Evolutionary conservation across 2,113 vertebrate species (phyloP).

Genomic region (Paratilapia polleni): DNA sequence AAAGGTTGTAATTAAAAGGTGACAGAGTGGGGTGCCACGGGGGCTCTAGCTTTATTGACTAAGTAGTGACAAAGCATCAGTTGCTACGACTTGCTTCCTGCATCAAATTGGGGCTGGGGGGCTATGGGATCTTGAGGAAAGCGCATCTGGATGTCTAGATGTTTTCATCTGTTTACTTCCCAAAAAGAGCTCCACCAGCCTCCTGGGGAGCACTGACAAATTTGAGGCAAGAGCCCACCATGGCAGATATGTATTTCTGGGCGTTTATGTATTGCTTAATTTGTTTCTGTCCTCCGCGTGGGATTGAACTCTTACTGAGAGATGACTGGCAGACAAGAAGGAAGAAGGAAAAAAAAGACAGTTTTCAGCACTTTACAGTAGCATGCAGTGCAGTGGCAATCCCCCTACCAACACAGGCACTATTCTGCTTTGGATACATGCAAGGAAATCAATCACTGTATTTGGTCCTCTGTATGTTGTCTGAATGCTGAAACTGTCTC

Average conservation of each 20-base stretch:
- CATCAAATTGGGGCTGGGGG: background rate
- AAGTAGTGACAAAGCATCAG: slow-evolving; percentile 62
- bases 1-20: slow-evolving; percentile 79
- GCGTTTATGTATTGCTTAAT: slow-evolving; percentile 63
- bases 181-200: slow-evolving; percentile 23
- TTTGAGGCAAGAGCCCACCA: slow-evolving; percentile 28
- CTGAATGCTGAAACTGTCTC: slow-evolving; percentile 11
- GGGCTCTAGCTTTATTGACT: slow-evolving; percentile 72
- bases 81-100: slow-evolving; percentile 6
- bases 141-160: slow-evolving; percentile 36
- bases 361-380: slow-evolving; percentile 28
- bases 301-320: slow-evolving; percentile 48
- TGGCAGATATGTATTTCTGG: slow-evolving; percentile 45
- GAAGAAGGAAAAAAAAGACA: slow-evolving; percentile 1
- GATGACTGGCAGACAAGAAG: slow-evolving; percentile 52
- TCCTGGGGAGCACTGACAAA: slow-evolving; percentile 39
- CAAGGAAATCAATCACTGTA: slow-evolving; percentile 2
- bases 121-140: slow-evolving; percentile 26
- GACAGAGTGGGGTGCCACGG: slow-evolving; percentile 63
- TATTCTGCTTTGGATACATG: background rate
- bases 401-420: background rate
- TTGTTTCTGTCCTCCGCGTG: slow-evolving; percentile 50
- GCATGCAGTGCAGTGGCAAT: background rate
- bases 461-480: slow-evolving; percentile 11
- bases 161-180: slow-evolving; percentile 64